Evolutionary conservation across 2,113 vertebrate genomes (phyloP), one percentile per base, ranked within the genome.

Genomic region (Oryzias melastigma): DNA sequence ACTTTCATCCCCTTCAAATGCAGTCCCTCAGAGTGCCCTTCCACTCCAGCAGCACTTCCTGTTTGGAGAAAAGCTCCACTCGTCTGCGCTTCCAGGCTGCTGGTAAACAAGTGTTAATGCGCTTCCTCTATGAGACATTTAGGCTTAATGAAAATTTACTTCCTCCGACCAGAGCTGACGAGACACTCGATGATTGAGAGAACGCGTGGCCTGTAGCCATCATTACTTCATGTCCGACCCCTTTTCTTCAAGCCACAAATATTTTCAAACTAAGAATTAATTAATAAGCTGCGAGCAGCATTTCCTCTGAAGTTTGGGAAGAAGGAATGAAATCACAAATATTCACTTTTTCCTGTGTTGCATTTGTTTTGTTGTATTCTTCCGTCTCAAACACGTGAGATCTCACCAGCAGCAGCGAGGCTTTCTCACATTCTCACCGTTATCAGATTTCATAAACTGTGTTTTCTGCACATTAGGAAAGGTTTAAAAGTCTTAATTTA

Each of bases 111-210:
- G 73, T 13, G 61, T 61, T 67, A 85, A 82, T 81, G 17, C 67
- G 78, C 78, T 65, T 63, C 78, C 61, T 74, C 66, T 48, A 71
- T 41, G 40, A 78, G 72, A 75, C 81, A 62, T 54, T 58, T 18
- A 18, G 27, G 58, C 61, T 58, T 83, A 86, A 82, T 83, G 68
- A 81, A 79, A 64, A 73, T 84, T 83, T 75, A 50, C 67, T 81
- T 81, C 74, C 78, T 77, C 25, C 71, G 72, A 73, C 67, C 73
- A 63, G 48, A 19, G 25, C 65, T 73, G 80, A 62, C n/a, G 43
- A 80, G 62, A 65, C 69, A 71, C 51, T 52, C 1, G 22, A 49
- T 71, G 73, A 77, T 65, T 65, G 72, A 62, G 70, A 71, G 69
- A 29, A 49, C 52, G 48, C 6, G 53, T 58, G 65, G 72, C 86